A percentile compares a stretch with the other conserved stretches of the same genome.
These are phyloP conservation scores for Chrysina gloriosa DNA, from an alignment of 2,888 invertebrate species.

Conservation along the genomic window DNA sequence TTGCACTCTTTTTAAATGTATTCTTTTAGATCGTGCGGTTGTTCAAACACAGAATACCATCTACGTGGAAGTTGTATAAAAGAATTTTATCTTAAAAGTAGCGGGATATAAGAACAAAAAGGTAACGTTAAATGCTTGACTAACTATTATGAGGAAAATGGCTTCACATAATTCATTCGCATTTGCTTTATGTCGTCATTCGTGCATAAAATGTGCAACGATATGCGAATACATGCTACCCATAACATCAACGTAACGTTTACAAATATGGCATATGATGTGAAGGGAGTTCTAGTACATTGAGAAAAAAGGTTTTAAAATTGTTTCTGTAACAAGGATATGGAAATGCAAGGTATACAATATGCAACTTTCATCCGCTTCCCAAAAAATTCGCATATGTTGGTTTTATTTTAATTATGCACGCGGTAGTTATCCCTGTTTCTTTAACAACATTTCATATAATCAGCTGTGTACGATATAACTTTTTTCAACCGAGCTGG, in stretches of 20 bases:
- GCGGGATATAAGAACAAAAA: not conserved
- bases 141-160: not conserved
- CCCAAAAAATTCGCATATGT: no score
- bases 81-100: not conserved
- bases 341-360: no score
- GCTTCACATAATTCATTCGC: constrained; percentile 2
- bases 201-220: not conserved
- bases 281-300: not conserved
- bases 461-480: no score
- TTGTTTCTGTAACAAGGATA: no score
- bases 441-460: no score
- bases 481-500: no score
- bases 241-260: not conserved
- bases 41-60: not conserved
- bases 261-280: not conserved
- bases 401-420: no score
- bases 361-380: no score
- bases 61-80: not conserved
- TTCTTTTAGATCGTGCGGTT: not conserved
- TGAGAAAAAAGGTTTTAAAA: not conserved
- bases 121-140: not conserved
- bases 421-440: no score
- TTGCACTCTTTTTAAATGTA: no score
- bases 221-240: not conserved
- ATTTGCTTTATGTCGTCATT: not conserved